Evolutionary conservation across 2,113 vertebrate genomes (phyloP), one percentile per base, ranked within the genome.

Genomic region (Galemys pyrenaicus): DNA sequence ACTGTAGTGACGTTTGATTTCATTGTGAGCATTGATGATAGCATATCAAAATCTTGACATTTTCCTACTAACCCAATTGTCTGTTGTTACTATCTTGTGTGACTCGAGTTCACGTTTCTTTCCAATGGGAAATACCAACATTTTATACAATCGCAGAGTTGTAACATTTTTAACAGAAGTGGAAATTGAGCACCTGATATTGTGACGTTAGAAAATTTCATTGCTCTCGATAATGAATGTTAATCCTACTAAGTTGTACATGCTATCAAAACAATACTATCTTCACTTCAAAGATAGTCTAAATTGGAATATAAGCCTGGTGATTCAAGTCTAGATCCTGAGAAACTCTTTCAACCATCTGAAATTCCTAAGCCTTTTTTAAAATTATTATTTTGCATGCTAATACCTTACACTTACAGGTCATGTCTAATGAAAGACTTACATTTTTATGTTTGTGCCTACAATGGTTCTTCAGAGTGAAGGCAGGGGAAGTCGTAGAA

Each of bases 391-490:
- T 89, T 91, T 41, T 93, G 58, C 94, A 89, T 7, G 6, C 41
- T 35, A 35, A 19, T 64, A 19, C 81, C 96, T 95, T 44, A 7
- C 0, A 19, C 87, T 68, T 35, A 70, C 35, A 0, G 35, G 64
- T 39, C 56, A 37, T 93, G 37, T 85, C 26, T 17, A 1, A 87
- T 71, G 20, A 91, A 26, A n/a, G 85, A 77, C 51, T 71, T 28
- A 41, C 19, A 84, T 95, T 87, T 92, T 39, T 79, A 81, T 96
- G 32, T 60, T 80, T 96, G 13, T 37, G 20, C 35, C 96, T 95
- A 49, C 22, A 26, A 88, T 24, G 35, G 51, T 77, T 96, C 77
- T 51, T 5, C 67, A 64, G 90, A 91, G 62, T 35, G 17, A 28
- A 37, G 6, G 5, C 64, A 17, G 49, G 87, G 62, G 54, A 93